Percentiles rank a stretch among this genome's conserved stretches.
These are phyloP conservation scores for Patagioenas fasciata DNA, from an alignment of 2,113 vertebrate genomes.

Conservation along the genomic window DNA sequence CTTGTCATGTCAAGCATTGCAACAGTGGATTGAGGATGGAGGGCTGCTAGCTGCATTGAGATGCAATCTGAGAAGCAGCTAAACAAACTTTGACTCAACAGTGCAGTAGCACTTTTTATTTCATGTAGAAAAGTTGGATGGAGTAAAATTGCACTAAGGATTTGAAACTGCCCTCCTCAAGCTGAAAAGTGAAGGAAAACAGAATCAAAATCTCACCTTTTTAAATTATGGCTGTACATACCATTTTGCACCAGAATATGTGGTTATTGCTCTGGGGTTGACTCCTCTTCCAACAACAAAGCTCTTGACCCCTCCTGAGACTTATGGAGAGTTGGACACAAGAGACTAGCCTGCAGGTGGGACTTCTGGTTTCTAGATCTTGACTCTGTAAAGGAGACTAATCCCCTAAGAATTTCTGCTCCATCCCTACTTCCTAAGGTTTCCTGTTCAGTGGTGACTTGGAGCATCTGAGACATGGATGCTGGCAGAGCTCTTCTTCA, in stretches of 20 bases:
- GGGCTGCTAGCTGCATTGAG: background rate
- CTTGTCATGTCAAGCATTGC: background rate
- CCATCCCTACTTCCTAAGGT: background rate
- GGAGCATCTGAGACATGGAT: background rate
- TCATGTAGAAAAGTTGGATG: background rate
- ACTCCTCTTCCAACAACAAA: background rate
- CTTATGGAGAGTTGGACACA: background rate
- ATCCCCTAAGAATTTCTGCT: background rate
- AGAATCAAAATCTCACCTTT: background rate
- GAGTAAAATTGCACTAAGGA: background rate
- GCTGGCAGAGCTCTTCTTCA: background rate
- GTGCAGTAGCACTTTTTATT: background rate
- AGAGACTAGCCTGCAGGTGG: background rate
- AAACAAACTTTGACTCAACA: background rate
- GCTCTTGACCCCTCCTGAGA: background rate
- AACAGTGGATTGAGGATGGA: background rate
- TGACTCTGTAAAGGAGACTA: background rate
- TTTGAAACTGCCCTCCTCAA: background rate
- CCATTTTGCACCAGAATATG: background rate
- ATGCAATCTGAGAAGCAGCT: background rate
- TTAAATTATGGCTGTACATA: background rate
- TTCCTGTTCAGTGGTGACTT: background rate
- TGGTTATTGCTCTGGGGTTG: background rate
- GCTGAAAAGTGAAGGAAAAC: background rate
- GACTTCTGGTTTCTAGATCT: background rate